These are phyloP conservation scores for Pollenia griseotomentosa DNA, from an alignment of 2,888 invertebrate genomes.

Conservation along the genomic window DNA sequence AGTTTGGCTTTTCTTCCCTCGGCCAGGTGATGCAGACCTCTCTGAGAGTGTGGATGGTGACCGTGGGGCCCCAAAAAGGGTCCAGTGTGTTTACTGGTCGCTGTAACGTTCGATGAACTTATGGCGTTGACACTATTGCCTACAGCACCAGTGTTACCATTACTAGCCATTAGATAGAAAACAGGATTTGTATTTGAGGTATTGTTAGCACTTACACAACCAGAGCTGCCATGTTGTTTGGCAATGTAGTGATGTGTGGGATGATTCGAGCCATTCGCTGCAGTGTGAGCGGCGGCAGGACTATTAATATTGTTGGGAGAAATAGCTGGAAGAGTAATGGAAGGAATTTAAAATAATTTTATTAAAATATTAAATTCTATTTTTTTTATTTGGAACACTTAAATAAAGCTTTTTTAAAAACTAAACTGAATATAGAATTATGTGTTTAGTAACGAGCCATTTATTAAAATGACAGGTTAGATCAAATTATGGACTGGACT, in stretches of 20 bases:
- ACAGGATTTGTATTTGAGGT: constrained; percentile 78
- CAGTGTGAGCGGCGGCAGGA: constrained; percentile 19
- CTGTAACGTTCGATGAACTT: constrained; percentile 63
- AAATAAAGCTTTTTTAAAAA: no score
- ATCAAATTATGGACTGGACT: no score
- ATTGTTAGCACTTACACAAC: constrained; percentile 73
- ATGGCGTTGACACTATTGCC: constrained; percentile 62
- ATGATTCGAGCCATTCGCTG: constrained; percentile 51
- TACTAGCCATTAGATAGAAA: constrained; percentile 79
- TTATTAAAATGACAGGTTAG: no score
- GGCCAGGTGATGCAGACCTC: constrained; percentile 75
- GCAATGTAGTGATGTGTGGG: constrained; percentile 53
- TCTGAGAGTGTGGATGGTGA: constrained; percentile 75
- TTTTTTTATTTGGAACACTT: no score
- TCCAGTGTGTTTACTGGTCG: constrained; percentile 59
- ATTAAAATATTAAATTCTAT: neutral
- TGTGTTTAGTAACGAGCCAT: no score
- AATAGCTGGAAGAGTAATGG: constrained; percentile 44
- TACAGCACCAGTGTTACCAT: constrained; percentile 75
- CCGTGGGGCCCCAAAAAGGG: constrained; percentile 67
- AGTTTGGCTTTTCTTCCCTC: constrained; percentile 83
- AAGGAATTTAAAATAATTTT: neutral
- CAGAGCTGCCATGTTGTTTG: constrained; percentile 68
- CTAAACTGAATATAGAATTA: no score
- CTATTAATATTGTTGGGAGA: constrained; percentile 52